A percentile compares a stretch with the other conserved stretches of the same genome.
Conservation (phyloP, 2,113 vertebrate species). For the Tamias sibiricus region DNA sequence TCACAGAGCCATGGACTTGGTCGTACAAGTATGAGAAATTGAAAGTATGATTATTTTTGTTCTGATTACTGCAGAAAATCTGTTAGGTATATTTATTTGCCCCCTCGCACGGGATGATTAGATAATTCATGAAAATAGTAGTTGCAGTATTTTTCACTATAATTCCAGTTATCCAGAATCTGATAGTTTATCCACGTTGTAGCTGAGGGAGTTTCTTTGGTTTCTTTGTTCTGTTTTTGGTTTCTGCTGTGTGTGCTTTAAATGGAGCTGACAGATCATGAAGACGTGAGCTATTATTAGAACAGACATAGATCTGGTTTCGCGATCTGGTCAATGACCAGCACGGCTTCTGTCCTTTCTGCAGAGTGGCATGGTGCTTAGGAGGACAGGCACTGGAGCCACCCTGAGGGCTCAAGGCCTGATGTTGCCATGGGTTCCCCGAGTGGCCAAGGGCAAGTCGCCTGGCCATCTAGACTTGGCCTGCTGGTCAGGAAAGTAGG, state of each 20-base stretch:
- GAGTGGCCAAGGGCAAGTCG: background rate
- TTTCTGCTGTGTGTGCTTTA: background rate
- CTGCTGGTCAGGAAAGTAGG: background rate
- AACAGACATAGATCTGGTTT: background rate
- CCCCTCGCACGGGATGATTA: background rate
- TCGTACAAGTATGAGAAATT: background rate
- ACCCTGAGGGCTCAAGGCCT: background rate
- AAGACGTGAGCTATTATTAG: background rate
- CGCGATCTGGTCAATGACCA: background rate
- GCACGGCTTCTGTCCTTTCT: background rate
- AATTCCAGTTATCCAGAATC: background rate
- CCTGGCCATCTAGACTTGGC: background rate
- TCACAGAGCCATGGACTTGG: background rate
- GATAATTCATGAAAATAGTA: slow-evolving; percentile 17
- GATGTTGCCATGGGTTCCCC: background rate
- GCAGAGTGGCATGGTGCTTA: background rate
- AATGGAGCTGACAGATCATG: background rate
- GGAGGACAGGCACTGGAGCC: background rate
- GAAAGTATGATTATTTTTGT: background rate
- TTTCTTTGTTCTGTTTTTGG: background rate
- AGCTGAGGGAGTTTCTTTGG: background rate
- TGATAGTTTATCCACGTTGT: background rate
- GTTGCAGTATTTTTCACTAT: background rate
- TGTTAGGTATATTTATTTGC: background rate
- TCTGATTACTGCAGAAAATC: background rate